Evolutionary conservation across 2,113 vertebrate species (phyloP).

Genomic region (Tor tambroides): DNA sequence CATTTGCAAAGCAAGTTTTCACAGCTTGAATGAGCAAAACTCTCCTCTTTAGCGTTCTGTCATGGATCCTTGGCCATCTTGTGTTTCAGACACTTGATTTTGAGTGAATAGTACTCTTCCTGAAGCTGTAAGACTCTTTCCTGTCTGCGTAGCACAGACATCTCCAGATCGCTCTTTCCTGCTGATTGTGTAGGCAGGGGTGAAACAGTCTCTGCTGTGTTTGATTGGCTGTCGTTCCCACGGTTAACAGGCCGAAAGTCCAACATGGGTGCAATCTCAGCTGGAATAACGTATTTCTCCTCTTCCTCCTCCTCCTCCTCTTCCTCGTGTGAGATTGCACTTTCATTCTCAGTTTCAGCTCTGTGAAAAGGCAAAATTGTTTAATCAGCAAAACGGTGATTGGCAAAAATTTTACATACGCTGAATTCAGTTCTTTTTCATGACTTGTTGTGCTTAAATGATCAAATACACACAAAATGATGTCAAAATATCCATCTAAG

Average conservation of each 20-base stretch:
- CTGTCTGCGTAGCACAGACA: constrained; percentile 47
- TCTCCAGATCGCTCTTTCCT: constrained; percentile 49
- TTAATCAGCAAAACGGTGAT: background rate
- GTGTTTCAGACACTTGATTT: constrained; percentile 54
- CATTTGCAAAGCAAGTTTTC: background rate
- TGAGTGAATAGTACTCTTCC: constrained; percentile 56
- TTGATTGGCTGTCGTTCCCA: constrained; percentile 36
- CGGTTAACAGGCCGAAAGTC: constrained; percentile 28
- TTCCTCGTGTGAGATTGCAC: constrained; percentile 37
- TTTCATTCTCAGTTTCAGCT: constrained; percentile 44
- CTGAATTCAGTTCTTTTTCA: no score
- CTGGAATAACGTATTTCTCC: constrained; percentile 47
- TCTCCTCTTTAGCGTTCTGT: background rate
- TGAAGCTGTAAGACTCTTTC: constrained; percentile 51
- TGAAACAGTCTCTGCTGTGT: background rate
- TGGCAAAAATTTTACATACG: background rate
- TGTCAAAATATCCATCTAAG: no score
- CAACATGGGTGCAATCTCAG: background rate
- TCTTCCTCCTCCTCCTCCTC: constrained; percentile 40
- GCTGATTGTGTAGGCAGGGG: constrained; percentile 28
- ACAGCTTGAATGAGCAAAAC: background rate
- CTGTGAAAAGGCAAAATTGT: constrained; percentile 1
- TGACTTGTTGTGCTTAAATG: no score
- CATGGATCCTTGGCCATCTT: constrained; percentile 45
- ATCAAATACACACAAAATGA: no score